These are phyloP conservation scores for Phenganax subtilis DNA, from an alignment of 92 coral and sea anemone species.

Conservation along the genomic window DNA sequence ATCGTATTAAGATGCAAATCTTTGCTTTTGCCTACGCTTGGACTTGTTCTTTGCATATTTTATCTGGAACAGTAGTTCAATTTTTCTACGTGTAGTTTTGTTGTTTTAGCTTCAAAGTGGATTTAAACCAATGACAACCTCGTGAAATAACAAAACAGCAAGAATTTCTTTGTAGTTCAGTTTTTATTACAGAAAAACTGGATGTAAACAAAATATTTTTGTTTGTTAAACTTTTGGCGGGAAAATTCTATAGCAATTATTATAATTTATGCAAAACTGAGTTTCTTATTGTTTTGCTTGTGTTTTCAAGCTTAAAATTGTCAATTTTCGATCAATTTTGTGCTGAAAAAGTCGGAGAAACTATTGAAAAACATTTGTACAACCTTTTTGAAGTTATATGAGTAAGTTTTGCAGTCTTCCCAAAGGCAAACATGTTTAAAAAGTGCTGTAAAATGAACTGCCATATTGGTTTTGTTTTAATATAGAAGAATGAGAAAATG, in stretches of 20 bases:
- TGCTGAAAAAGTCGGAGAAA: not conserved
- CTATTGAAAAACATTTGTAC: not conserved
- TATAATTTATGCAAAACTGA: slow-evolving; percentile 24
- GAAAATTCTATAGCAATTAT: slow-evolving; percentile 19
- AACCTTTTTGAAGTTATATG: not conserved
- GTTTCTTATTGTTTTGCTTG: not conserved
- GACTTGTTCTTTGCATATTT: slow-evolving; percentile 21
- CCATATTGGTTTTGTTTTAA: slow-evolving; percentile 1
- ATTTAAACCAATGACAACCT: not conserved
- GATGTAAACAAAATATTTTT: not conserved
- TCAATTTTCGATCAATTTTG: not conserved
- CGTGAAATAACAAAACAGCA: not conserved
- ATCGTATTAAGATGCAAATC: slow-evolving; percentile 4
- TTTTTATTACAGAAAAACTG: not conserved
- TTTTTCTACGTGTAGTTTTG: not conserved
- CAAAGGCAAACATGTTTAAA: not conserved
- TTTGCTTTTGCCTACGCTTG: not conserved
- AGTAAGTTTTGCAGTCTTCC: not conserved
- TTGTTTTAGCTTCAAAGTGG: not conserved
- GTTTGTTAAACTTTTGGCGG: slow-evolving; percentile 16
- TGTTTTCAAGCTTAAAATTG: not conserved
- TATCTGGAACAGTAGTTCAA: not conserved
- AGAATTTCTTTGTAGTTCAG: not conserved
- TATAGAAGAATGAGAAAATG: not conserved
- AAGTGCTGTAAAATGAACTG: not conserved